These are phyloP conservation scores for Falco peregrinus DNA, from an alignment of 2,797 vertebrate genomes.

Conservation along the genomic window DNA sequence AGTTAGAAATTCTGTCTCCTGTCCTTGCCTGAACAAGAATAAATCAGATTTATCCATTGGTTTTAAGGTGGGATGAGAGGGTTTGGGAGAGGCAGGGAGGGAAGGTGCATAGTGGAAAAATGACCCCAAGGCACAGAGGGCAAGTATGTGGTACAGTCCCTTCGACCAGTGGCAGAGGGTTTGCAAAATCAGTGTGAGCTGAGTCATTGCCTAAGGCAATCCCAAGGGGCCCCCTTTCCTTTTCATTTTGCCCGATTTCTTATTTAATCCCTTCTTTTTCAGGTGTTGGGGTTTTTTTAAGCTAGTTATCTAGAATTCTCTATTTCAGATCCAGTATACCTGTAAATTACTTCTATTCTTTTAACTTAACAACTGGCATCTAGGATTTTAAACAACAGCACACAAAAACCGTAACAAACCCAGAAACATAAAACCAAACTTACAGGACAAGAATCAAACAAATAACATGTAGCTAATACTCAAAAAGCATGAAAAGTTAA, in stretches of 20 bases:
- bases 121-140: too few relatives aligned
- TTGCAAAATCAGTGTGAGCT: neutral
- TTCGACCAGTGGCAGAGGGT: neutral
- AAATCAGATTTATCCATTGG: neutral
- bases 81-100: neutral
- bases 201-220: neutral
- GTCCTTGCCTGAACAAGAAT: neutral
- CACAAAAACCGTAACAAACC: neutral
- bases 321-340: neutral
- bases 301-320: neutral
- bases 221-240: neutral
- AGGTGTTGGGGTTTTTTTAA: neutral
- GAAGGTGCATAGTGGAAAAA: neutral
- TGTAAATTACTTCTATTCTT: neutral
- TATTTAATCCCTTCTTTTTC: neutral
- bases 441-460: neutral
- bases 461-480: neutral
- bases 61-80: neutral
- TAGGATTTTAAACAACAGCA: too few relatives aligned
- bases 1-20: neutral
- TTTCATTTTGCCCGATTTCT: neutral
- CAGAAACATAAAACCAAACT: neutral
- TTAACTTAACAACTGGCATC: neutral
- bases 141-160: fast-evolving
- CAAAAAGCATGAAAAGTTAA: neutral